A percentile compares a stretch with the other conserved stretches of the same genome.
Conservation (phyloP, 2,113 vertebrate species). For the Aythya baeri region DNA sequence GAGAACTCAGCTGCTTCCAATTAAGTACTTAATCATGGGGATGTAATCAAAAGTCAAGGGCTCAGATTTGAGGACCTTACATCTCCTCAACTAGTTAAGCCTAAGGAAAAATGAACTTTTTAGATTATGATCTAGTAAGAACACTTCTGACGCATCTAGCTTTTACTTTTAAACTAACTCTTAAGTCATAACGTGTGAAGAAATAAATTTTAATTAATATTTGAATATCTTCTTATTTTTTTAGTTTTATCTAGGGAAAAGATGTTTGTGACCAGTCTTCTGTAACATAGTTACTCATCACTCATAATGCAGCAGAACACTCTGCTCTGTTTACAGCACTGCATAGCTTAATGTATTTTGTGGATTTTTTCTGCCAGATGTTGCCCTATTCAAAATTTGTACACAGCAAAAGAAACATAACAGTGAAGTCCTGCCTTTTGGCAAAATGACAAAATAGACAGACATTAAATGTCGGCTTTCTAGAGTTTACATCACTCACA, state of each 20-base stretch:
- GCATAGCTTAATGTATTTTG: background rate
- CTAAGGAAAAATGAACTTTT: background rate
- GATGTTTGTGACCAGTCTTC: background rate
- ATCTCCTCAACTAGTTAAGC: background rate
- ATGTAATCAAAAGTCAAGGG: background rate
- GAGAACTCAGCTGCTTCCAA: background rate
- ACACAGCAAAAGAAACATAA: constrained; percentile 41
- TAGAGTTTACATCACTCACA: constrained; percentile 69
- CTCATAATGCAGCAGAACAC: background rate
- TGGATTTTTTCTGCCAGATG: constrained; percentile 41
- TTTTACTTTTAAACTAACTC: background rate
- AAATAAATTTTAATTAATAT: background rate
- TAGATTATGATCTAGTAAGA: background rate
- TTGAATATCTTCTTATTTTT: background rate
- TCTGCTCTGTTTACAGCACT: constrained; percentile 3
- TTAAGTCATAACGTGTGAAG: background rate
- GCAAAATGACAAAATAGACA: constrained; percentile 76
- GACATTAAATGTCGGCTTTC: constrained; percentile 56
- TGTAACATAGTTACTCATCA: background rate
- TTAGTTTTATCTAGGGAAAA: background rate
- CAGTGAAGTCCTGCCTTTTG: constrained; percentile 52
- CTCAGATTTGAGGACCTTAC: background rate
- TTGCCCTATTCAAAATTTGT: constrained; percentile 35
- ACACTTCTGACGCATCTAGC: background rate
- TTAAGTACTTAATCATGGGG: background rate